Conservation (phyloP, 2,113 vertebrate species). For the Tupaia tana region DNA sequence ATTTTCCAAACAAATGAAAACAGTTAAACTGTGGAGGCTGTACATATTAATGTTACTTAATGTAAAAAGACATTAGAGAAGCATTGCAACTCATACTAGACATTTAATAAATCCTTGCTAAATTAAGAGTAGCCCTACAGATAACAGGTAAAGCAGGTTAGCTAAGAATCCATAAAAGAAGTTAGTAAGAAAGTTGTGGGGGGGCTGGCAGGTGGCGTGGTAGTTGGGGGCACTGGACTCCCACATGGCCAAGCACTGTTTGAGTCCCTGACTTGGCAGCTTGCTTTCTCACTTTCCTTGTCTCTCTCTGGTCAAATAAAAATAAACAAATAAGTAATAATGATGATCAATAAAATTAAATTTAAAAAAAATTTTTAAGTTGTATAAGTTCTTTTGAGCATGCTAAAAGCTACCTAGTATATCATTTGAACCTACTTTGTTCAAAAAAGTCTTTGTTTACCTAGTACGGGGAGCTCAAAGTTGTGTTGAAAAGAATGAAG, state of each 20-base stretch:
- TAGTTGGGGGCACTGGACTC: no score
- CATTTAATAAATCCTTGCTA: conserved; percentile 47
- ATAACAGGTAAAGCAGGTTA: conserved; percentile 18
- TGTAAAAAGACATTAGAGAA: background rate
- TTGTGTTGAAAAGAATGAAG: conserved; percentile 25
- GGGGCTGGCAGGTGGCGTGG: no score
- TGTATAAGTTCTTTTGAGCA: background rate
- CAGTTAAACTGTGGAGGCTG: background rate
- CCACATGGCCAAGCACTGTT: no score
- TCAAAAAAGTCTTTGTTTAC: background rate
- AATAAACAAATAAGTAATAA: no score
- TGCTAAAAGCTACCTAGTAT: background rate
- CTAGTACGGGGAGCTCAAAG: background rate
- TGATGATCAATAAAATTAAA: no score
- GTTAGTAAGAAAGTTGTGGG: background rate
- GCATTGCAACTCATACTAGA: background rate
- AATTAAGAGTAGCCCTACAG: conserved; percentile 41
- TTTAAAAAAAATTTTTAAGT: no score
- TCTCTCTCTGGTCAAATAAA: no score
- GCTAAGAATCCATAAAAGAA: conserved; percentile 25
- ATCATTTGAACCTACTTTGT: background rate
- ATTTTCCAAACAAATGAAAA: conserved; percentile 57
- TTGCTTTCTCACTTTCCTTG: no score
- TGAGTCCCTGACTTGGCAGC: no score
- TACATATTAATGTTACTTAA: conserved; percentile 47